Conservation (phyloP, 2,888 invertebrate species). For the Frankliniella fusca region DNA sequence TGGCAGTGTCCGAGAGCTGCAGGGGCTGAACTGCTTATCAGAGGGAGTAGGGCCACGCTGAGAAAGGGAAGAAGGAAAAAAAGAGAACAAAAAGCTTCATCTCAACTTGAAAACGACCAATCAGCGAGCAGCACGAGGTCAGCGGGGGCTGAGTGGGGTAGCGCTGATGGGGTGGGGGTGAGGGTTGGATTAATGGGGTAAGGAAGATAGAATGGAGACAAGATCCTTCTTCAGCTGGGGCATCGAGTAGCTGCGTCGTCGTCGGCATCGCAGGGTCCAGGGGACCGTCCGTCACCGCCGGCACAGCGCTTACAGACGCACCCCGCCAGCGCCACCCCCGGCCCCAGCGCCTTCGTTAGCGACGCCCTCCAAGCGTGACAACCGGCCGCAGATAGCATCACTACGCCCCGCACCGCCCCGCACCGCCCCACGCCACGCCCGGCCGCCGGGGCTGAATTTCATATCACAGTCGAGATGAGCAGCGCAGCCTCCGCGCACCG, state of each 20-base stretch:
- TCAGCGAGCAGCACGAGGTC: too few species aligned
- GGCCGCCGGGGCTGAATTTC: not conserved
- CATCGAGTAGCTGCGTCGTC: not conserved
- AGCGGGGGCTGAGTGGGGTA: not conserved
- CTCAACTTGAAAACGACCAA: too few species aligned
- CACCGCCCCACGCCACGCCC: too few species aligned
- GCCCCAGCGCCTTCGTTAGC: not conserved
- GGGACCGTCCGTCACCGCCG: not conserved
- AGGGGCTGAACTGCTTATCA: not conserved
- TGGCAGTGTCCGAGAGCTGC: not conserved
- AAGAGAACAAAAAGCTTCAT: too few species aligned
- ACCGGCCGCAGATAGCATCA: slow-evolving; percentile 10
- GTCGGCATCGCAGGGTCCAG: not conserved
- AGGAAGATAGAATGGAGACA: slow-evolving; percentile 18
- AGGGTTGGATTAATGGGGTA: slow-evolving; percentile 12
- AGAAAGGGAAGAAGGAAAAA: not conserved
- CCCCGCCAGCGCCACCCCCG: not conserved
- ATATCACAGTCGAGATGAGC: not conserved
- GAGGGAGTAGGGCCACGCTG: not conserved
- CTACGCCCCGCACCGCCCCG: not conserved
- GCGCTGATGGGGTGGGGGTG: not conserved
- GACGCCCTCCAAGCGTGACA: slow-evolving; percentile 8
- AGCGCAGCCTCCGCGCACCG: not conserved
- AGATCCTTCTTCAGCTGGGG: slow-evolving; percentile 7
- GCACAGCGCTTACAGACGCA: not conserved